These are phyloP conservation scores for Karalla daura DNA, from an alignment of 2,797 vertebrate species.

Conservation along the genomic window DNA sequence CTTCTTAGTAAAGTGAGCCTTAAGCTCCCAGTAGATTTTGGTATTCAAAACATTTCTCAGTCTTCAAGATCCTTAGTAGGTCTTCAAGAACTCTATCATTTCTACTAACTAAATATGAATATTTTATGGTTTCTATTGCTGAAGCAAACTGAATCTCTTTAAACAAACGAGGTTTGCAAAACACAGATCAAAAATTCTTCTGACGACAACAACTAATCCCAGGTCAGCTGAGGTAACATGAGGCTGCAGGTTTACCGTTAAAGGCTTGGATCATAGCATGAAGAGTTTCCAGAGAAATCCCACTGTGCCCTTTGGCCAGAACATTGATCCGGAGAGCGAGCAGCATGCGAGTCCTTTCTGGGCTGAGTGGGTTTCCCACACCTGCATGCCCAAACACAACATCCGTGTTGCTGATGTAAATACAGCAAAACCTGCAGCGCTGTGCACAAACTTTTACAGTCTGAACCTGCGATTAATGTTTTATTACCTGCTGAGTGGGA, in stretches of 20 bases:
- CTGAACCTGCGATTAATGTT: neutral
- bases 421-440: neutral
- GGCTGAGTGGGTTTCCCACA: slow-evolving; percentile 93
- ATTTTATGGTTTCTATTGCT: too few relatives aligned
- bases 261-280: slow-evolving; percentile 92
- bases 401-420: neutral
- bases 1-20: too few relatives aligned
- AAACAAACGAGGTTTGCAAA: too few relatives aligned
- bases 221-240: slow-evolving; percentile 13
- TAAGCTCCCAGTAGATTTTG: too few relatives aligned
- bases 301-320: slow-evolving; percentile 96
- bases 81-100: too few relatives aligned
- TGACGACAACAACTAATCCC: too few relatives aligned
- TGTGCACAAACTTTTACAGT: neutral
- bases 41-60: too few relatives aligned
- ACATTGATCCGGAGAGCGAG: slow-evolving; percentile 96
- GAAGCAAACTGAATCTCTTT: too few relatives aligned
- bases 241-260: slow-evolving; percentile 85
- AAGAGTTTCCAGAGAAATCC: slow-evolving; percentile 94
- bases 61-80: too few relatives aligned
- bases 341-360: slow-evolving; percentile 97
- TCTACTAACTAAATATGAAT: too few relatives aligned
- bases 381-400: slow-evolving; percentile 78
- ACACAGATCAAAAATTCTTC: too few relatives aligned
- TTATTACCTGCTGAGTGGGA: slow-evolving; percentile 94